Conservation (phyloP, 2,888 invertebrate genomes). For the Scaptomyza flava region DNA sequence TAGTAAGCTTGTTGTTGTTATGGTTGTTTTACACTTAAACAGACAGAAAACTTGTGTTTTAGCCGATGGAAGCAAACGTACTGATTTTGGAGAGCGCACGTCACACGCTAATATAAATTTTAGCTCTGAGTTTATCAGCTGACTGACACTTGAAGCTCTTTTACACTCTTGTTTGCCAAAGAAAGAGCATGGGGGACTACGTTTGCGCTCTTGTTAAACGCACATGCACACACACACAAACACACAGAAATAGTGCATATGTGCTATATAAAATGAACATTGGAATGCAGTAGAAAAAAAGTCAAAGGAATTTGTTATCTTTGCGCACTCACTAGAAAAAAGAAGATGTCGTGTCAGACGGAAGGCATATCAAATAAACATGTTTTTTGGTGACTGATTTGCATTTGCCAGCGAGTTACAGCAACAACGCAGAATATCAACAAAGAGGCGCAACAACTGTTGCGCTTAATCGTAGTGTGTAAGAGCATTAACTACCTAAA, state of each 20-base stretch:
- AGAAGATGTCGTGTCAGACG: neutral
- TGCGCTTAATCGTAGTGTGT: slow-evolving; percentile 31
- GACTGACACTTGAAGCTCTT: slow-evolving; percentile 38
- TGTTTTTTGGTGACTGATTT: slow-evolving; percentile 19
- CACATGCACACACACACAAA: slow-evolving; percentile 26
- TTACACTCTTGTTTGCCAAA: slow-evolving; percentile 27
- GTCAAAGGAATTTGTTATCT: slow-evolving; percentile 31
- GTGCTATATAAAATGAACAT: slow-evolving; percentile 2
- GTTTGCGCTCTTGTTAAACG: slow-evolving; percentile 32
- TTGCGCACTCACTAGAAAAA: slow-evolving; percentile 17
- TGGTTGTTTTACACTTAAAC: slow-evolving; percentile 28
- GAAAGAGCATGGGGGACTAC: slow-evolving; percentile 36
- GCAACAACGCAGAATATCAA: slow-evolving; percentile 29
- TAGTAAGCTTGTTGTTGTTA: slow-evolving; percentile 24
- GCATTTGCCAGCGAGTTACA: slow-evolving; percentile 15
- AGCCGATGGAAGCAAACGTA: slow-evolving; percentile 65
- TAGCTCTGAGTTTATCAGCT: slow-evolving; percentile 52
- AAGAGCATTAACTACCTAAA: slow-evolving; percentile 45
- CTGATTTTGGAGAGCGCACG: slow-evolving; percentile 69
- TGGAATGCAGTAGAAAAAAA: slow-evolving; percentile 37
- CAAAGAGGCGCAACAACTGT: slow-evolving; percentile 49
- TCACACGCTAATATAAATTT: slow-evolving; percentile 71
- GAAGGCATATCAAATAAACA: slow-evolving; percentile 11
- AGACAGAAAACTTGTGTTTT: slow-evolving; percentile 47
- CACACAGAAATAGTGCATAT: slow-evolving; percentile 16